These are phyloP conservation scores for Sphaeramia orbicularis DNA, from an alignment of 2,797 vertebrate species.

Conservation along the genomic window DNA sequence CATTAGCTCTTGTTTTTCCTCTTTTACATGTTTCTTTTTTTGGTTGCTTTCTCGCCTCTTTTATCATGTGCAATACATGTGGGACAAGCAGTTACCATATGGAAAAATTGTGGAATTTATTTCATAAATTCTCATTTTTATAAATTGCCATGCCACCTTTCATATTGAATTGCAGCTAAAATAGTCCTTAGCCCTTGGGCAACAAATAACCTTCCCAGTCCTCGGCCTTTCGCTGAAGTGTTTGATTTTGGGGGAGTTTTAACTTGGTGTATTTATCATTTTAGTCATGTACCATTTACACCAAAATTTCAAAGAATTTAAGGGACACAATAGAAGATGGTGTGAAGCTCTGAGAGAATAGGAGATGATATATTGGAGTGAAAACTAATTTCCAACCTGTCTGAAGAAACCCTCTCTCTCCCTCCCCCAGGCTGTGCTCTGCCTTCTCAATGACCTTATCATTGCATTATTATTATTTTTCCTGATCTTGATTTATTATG, in stretches of 20 bases:
- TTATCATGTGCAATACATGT: conserved; percentile 30
- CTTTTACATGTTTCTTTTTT: conserved; percentile 19
- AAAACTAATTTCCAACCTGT: conserved; percentile 86
- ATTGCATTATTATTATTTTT: conserved; percentile 81
- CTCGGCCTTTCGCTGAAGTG: conserved; percentile 60
- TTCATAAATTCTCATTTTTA: conserved; percentile 58
- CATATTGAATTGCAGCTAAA: conserved; percentile 67
- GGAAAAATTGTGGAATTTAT: conserved; percentile 49
- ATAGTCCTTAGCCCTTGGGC: conserved; percentile 68
- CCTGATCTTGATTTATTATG: conserved; percentile 82
- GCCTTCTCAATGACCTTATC: conserved; percentile 77
- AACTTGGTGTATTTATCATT: conserved; percentile 81
- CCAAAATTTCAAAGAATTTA: conserved; percentile 71
- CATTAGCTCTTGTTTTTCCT: neutral
- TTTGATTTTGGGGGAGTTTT: conserved; percentile 75
- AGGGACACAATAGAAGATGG: conserved; percentile 68
- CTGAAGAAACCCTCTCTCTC: conserved; percentile 68
- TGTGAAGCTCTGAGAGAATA: conserved; percentile 77
- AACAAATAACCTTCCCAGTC: conserved; percentile 65
- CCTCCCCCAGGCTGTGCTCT: conserved; percentile 64
- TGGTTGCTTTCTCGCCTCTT: neutral
- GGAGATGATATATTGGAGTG: conserved; percentile 83
- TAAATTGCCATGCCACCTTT: conserved; percentile 65
- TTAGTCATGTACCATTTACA: conserved; percentile 79
- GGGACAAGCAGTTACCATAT: conserved; percentile 23